Evolutionary conservation across 2,113 vertebrate species (phyloP), one percentile per base, ranked within the genome.

Genomic region (Dinomys branickii): DNA sequence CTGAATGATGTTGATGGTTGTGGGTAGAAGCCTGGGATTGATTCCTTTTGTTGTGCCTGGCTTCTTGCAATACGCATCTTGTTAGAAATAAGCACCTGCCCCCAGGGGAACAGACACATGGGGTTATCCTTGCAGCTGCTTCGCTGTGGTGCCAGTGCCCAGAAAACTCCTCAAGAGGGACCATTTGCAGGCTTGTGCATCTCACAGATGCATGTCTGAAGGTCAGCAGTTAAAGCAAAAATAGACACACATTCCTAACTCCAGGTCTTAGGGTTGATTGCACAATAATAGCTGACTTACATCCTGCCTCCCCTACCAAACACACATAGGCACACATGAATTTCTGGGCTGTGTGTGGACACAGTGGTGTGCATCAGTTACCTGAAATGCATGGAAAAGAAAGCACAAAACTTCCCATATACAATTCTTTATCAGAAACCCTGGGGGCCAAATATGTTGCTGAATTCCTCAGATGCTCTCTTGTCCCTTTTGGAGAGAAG

Each of bases 11-110:
- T 50, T 78, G 71, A 61, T 73, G 35, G 41, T 38, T 94, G 33
- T 52, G 41, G n/a, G 20, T 50, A 35, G 56, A 63, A 63, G 14
- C 13, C 54, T 93, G 58, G 54, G 44, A 97, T 44, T 47, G 94
- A 91, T 83, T 84, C 41, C 59, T 94, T 93, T 73, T 92, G 81
- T 73, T 63, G 78, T 28, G 17, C 30, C 35, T 47, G 92, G 16
- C 77, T 78, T 61, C 56, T 95, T 94, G 11, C 10, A 85, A 38
- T 63, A 82, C 52, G 59, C 4, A 35, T 24, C 61, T 88, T 88
- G 58, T 91, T 90, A 90, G 94, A 85, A 80, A 50, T 30, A 90
- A 85, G 56, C 52, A 35, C 65, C 33, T 19, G 52, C 69, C 41
- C 75, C 69, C 58, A 78, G 33, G 44, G 86, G 59, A 83, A 83